Base-by-base conservation (phyloP, 2,113 vertebrate genomes). In the Irena cyanogastra region DNA sequence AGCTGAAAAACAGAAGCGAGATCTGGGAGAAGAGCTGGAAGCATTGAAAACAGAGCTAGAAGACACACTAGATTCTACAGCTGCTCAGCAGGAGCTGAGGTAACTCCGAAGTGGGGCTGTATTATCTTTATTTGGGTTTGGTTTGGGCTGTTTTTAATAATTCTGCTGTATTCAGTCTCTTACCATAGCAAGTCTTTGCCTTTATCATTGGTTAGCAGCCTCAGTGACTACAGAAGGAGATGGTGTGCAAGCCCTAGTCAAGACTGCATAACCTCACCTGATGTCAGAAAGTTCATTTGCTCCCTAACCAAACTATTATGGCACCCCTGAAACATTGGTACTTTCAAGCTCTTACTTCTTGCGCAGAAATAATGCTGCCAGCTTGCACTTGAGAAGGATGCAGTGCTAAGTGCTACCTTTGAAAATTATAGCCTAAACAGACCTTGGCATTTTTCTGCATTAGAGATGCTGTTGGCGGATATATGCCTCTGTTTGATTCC, bases 11-110 rank as follows among this genome's bases (percentile, higher is more conserved):
- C 98, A 99, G 96, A 99, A 99, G 54, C 96, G 99, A 57, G 99
- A 99, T 95, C 98, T 99, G 21, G 99, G 99, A 37, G 99, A 99
- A 87, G 99, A 99, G 97, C 97, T 99, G 75, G 99, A 99, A 96
- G 99, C 99, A 2, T 94, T 99, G 68, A 99, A 99, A 96, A 99
- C 99, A 0, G 99, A 99, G 96, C 96, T 99, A 70, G 99, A 99
- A 96, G 99, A 99, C 97, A 99, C 99, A 0, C 94, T 99, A 91
- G 99, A 99, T 96, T 99, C 99, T 65, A 99, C 99, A 1, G 99
- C 99, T 11, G 98, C 99, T 52, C 99, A 99, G 95, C 99, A 99
- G 94, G 99, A 99, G 77, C 99, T 99, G 95, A 98, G 99, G 99
- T 99, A 98, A 94, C 23, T 92, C n/a, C n/a, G 87, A 1, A 3